Conservation (phyloP, 2,888 invertebrate genomes). For the Julus scandinavius region DNA sequence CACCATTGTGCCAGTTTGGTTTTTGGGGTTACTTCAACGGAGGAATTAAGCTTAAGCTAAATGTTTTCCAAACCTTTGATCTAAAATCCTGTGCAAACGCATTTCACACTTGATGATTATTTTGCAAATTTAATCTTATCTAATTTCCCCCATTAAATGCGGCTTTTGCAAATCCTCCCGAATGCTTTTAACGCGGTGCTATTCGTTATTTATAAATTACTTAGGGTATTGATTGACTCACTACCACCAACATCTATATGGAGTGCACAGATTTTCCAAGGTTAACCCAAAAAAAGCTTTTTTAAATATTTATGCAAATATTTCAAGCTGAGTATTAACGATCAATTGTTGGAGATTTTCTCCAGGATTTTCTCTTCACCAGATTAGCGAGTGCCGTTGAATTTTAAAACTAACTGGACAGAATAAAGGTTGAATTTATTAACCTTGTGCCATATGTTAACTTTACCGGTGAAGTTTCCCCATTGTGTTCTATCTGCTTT, state of each 20-base stretch:
- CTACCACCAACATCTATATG: not conserved
- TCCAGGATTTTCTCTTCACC: no score
- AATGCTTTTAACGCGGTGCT: slow-evolving; percentile 18
- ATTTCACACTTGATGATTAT: slow-evolving; percentile 9
- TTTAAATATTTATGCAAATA: not conserved
- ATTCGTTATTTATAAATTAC: slow-evolving; percentile 18
- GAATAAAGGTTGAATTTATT: no score
- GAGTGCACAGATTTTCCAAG: not conserved
- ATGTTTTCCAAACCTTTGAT: slow-evolving; percentile 10
- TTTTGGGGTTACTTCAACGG: not conserved
- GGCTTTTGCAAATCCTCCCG: not conserved
- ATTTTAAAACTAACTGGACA: no score
- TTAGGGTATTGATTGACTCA: not conserved
- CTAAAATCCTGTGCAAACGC: not conserved
- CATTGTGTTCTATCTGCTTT: no score
- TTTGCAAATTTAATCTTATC: slow-evolving; percentile 6
- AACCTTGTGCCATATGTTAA: no score
- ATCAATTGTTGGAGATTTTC: no score
- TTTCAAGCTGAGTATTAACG: not conserved
- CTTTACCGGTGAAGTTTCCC: no score
- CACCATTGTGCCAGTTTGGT: not conserved
- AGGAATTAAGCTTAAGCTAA: slow-evolving; percentile 11
- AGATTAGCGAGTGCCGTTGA: no score
- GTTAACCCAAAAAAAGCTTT: not conserved
- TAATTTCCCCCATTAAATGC: slow-evolving; percentile 10